Conservation (phyloP, 2,888 invertebrate species). For the Stenotaenia linearis region DNA sequence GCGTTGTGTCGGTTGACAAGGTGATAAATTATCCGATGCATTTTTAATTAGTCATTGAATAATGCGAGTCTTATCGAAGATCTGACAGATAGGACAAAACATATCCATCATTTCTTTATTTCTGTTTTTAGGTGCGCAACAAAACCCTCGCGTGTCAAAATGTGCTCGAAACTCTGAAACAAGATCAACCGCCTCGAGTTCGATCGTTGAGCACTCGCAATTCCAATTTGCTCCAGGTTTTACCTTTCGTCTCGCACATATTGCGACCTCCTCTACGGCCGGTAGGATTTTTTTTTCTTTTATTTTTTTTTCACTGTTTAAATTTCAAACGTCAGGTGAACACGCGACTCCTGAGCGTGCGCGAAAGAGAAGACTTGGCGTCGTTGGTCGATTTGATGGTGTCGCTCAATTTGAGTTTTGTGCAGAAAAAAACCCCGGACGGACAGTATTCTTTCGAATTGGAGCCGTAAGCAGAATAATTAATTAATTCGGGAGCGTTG, state of each 20-base stretch:
- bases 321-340: slow-evolving; percentile 43
- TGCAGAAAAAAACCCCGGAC: not conserved
- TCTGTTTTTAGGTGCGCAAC: not conserved
- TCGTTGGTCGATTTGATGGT: slow-evolving; percentile 47
- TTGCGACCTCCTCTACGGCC: slow-evolving; percentile 69
- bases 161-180: not conserved
- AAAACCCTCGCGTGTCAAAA: not conserved
- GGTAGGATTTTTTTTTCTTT: slow-evolving; percentile 49
- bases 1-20: not conserved
- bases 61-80: not conserved
- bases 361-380: slow-evolving; percentile 46
- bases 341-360: slow-evolving; percentile 47
- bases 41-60: not conserved
- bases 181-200: not conserved
- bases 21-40: not conserved
- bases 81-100: not conserved
- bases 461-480: slow-evolving; percentile 48
- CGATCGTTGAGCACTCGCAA: not conserved
- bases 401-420: slow-evolving; percentile 41
- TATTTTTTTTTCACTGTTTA: too few species aligned
- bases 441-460: slow-evolving; percentile 39
- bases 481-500: too few species aligned
- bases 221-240: slow-evolving; percentile 59
- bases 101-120: not conserved
- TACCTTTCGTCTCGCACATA: slow-evolving; percentile 65